Conservation (phyloP, 2,113 vertebrate species). For the Urocitellus parryii region DNA sequence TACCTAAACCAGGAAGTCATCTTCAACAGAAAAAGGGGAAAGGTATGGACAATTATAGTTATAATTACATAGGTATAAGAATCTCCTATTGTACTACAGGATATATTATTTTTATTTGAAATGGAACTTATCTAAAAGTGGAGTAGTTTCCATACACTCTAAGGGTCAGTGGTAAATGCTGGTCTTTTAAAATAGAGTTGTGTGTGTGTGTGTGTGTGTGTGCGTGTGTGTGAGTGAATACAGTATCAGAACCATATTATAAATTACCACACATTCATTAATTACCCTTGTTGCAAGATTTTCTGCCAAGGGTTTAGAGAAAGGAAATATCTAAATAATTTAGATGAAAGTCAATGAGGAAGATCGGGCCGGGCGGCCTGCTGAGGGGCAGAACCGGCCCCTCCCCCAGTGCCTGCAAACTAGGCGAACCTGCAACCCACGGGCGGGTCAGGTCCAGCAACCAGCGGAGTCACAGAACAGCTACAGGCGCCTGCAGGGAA, state of each 20-base stretch:
- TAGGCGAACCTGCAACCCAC: too few relatives aligned
- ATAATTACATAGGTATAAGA: background rate
- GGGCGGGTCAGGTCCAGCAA: too few relatives aligned
- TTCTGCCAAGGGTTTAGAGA: slow-evolving; percentile 25
- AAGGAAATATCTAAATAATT: slow-evolving; percentile 10
- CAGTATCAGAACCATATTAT: background rate
- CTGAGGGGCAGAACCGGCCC: too few relatives aligned
- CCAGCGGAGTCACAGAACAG: too few relatives aligned
- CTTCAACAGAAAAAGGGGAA: background rate
- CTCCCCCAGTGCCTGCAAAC: too few relatives aligned
- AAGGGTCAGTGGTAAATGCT: background rate
- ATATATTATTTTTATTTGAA: slow-evolving; percentile 37
- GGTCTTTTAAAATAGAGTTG: background rate
- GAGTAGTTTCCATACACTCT: background rate
- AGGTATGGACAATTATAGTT: background rate
- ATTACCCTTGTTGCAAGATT: background rate
- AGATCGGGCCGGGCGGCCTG: too few relatives aligned
- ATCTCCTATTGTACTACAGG: background rate
- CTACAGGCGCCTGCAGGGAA: too few relatives aligned
- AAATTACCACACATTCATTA: background rate
- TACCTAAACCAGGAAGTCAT: slow-evolving; percentile 2
- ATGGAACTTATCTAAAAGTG: background rate
- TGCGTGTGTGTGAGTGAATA: too few relatives aligned
- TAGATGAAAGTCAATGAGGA: background rate
- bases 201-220: too few relatives aligned